phyloP scores from a whole-genome alignment of 2,888 invertebrate species.

The Heliconius hortense region DNA sequence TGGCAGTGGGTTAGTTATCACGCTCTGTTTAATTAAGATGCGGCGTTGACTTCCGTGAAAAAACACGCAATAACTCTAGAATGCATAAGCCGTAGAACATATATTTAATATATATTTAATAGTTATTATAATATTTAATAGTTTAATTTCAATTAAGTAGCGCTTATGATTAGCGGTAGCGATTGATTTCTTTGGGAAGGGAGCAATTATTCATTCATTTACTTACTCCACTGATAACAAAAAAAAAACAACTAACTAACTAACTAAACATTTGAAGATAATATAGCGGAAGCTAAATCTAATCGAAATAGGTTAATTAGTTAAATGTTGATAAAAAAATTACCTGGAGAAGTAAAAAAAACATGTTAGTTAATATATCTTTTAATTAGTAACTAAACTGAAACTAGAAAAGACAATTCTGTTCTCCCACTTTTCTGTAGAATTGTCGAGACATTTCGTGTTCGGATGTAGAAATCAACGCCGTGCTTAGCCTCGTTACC shows the following conservation, averaged over 20 bases:
- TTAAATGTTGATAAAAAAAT: conserved; percentile 20
- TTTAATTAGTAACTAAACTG: not conserved
- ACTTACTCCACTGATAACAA: not conserved
- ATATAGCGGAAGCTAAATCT: conserved; percentile 16
- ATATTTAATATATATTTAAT: no score
- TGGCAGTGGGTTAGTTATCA: not conserved
- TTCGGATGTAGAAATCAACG: no score
- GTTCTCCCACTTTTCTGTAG: no score
- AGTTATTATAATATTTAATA: no score
- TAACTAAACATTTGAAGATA: not conserved
- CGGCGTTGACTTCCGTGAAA: not conserved
- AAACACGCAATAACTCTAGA: not conserved
- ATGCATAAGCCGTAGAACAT: no score
- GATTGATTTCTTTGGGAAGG: no score
- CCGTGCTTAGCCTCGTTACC: no score
- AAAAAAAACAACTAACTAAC: not conserved
- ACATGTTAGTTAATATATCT: conserved; percentile 5
- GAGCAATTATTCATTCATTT: not conserved
- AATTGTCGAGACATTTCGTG: no score
- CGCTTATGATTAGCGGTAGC: no score
- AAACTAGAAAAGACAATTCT: not conserved
- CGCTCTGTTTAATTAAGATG: not conserved
- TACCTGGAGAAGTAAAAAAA: conserved; percentile 9
- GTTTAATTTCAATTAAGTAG: no score
- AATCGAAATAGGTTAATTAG: conserved; percentile 33